Conservation (phyloP, 1,140 invertebrate genomes). For the Bombus ignitus region DNA sequence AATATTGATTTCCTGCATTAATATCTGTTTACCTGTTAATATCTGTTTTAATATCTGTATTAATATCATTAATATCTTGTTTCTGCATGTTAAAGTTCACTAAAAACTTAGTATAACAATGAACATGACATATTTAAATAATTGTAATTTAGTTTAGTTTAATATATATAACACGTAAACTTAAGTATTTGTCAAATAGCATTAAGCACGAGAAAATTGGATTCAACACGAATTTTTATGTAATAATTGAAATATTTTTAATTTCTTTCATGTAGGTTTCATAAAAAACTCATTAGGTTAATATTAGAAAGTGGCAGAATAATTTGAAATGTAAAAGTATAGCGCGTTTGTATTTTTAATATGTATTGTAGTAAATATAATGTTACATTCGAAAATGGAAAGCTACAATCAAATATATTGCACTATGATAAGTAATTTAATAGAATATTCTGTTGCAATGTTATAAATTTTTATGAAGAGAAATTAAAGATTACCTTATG, state of each 20-base stretch:
- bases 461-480: not conserved
- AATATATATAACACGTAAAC: not conserved
- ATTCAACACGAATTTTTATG: not conserved
- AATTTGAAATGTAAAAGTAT: not conserved
- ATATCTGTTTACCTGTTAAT: no score
- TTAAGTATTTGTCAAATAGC: not conserved
- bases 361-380: not conserved
- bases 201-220: not conserved
- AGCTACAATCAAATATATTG: not conserved
- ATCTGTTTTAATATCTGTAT: no score
- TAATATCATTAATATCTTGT: no score
- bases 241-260: not conserved
- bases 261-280: not conserved
- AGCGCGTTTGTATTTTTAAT: not conserved
- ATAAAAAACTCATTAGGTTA: not conserved
- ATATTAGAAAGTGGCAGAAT: not conserved
- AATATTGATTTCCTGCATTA: conserved; percentile 13
- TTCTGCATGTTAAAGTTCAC: not conserved
- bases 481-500: not conserved
- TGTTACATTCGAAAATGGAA: not conserved
- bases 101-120: not conserved
- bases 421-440: not conserved
- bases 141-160: not conserved
- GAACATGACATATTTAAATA: not conserved
- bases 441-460: not conserved